phyloP scores from a whole-genome alignment of 1,140 invertebrate species.

The Melipona quadrifasciata region DNA sequence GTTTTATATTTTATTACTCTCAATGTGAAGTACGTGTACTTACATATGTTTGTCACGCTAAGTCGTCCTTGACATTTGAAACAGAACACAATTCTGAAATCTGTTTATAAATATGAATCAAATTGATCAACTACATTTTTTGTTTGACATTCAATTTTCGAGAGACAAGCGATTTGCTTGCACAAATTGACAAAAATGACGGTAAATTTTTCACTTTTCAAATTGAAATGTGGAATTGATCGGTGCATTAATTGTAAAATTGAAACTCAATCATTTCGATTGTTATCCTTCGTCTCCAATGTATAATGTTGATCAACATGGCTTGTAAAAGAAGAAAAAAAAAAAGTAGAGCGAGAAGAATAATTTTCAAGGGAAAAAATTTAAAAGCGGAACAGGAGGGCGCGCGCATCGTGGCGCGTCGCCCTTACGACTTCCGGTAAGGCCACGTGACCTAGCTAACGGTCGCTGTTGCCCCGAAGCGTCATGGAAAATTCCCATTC shows the following conservation, averaged over 20 bases:
- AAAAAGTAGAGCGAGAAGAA: not conserved
- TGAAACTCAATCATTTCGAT: too few species aligned
- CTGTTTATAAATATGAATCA: not conserved
- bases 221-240: too few species aligned
- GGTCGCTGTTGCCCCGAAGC: slow-evolving; percentile 57
- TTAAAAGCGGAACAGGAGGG: slow-evolving; percentile 44
- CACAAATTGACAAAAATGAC: not conserved
- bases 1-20: not conserved
- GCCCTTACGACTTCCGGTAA: slow-evolving; percentile 60
- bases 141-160: not conserved
- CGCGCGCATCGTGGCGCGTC: slow-evolving; percentile 47
- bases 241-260: too few species aligned
- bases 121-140: not conserved
- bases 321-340: not conserved
- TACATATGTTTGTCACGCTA: not conserved
- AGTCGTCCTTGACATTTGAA: slow-evolving; percentile 4
- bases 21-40: not conserved
- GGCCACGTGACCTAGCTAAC: slow-evolving; percentile 63
- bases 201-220: too few species aligned
- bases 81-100: slow-evolving; percentile 1
- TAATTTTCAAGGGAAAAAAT: not conserved
- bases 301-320: too few species aligned
- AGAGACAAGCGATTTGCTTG: not conserved
- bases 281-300: too few species aligned
- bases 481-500: slow-evolving; percentile 79